Evolutionary conservation across 2,113 vertebrate species (phyloP), one percentile per base, ranked within the genome.

Genomic region (Epinephelus lanceolatus): DNA sequence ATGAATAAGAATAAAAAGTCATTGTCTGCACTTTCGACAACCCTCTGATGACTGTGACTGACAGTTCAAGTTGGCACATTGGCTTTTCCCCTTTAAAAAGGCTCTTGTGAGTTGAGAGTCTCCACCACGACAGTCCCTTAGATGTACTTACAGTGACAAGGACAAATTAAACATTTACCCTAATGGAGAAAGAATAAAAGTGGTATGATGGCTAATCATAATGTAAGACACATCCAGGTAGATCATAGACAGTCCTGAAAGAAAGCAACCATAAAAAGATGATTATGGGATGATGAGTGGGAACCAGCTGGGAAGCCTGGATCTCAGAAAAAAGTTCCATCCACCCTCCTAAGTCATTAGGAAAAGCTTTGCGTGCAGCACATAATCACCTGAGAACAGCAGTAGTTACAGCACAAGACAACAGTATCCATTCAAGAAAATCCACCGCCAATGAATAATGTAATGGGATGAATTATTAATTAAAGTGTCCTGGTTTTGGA

Each of bases 161-260:
- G 88, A 86, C 71, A 15, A 87, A 93, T 93, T 81, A 92, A 92
- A 89, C 90, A 91, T 94, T 91, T 85, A 90, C 56, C 78, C 82
- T 91, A 92, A 93, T 95, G 91, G 92, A 91, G 65, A 72, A 76
- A 66, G 76, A 57, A 82, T 83, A 71, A 86, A 73, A 85, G 57
- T 45, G 5, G 51, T 68, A 56, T 76, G 85, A 79, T 72, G 80
- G 76, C 42, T 40, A 57, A 61, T 61, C 19, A 14, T 62, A 75
- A 75, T 74, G 57, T 37, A 69, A 80, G 79, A 75, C 70, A 69
- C 69, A 60, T 77, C 63, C 53, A 52, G 80, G 70, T 42, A 25
- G 33, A 81, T 77, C 51, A 69, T n/a, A 62, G 62, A n/a, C 33
- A 45, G 76, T 75, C 65, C 40, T 72, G 11, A 80, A 87, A 83